Percentiles rank a stretch among this genome's conserved stretches.
phyloP scores from a whole-genome alignment of 2,113 vertebrate genomes.

The Phrynocephalus versicolor region DNA sequence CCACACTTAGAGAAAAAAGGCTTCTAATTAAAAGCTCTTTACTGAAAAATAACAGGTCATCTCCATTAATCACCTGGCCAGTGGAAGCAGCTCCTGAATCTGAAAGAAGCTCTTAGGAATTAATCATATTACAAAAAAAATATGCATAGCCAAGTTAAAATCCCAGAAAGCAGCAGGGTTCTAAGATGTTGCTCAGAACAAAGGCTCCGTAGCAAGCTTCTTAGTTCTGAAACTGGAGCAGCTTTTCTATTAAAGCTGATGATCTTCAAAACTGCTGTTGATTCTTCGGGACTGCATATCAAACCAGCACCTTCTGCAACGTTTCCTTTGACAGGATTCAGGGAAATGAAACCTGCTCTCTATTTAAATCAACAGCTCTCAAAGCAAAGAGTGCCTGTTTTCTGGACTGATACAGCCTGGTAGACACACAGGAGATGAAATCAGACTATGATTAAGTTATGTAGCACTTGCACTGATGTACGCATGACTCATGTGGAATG shows the following conservation, averaged over 20 bases:
- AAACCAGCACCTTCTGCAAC: not conserved
- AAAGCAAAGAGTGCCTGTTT: not conserved
- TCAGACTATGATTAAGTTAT: not conserved
- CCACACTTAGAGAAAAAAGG: not conserved
- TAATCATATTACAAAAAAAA: constrained; percentile 2
- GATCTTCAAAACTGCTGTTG: constrained; percentile 11
- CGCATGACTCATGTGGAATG: too few relatives aligned
- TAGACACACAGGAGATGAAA: not conserved
- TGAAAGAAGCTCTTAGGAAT: constrained; percentile 2
- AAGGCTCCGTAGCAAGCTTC: not conserved
- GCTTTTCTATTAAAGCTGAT: constrained; percentile 1
- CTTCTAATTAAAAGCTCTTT: constrained; percentile 2
- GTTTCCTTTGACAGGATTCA: not conserved
- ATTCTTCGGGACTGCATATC: not conserved
- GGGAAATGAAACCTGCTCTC: not conserved
- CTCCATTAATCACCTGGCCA: constrained; percentile 30
- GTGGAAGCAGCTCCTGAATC: constrained; percentile 8
- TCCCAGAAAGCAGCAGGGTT: not conserved
- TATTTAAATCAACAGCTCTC: not conserved
- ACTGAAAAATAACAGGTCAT: constrained; percentile 14
- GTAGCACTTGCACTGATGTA: not conserved
- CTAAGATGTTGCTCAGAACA: not conserved
- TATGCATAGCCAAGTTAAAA: not conserved
- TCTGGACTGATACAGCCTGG: not conserved
- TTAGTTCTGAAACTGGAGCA: not conserved